These are phyloP conservation scores for Drosophila sordidapex DNA, from an alignment of 2,888 invertebrate species.

Conservation along the genomic window DNA sequence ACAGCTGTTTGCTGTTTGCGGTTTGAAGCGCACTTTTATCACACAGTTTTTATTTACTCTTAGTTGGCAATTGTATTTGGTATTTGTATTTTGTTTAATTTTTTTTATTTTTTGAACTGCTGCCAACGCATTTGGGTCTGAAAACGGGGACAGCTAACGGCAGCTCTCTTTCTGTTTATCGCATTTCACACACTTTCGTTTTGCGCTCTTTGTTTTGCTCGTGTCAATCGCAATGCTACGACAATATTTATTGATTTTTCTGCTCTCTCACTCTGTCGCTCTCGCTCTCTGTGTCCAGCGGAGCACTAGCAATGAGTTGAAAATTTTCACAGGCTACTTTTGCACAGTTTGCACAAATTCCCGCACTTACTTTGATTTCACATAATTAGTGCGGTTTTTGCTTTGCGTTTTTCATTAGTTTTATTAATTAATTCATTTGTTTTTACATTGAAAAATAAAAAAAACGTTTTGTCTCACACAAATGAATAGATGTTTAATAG, in stretches of 20 bases:
- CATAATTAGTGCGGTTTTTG: conserved; percentile 47
- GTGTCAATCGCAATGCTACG: conserved; percentile 73
- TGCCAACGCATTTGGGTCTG: conserved; percentile 69
- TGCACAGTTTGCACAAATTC: neutral
- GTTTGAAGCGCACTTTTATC: conserved; percentile 1
- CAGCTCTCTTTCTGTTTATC: conserved; percentile 31
- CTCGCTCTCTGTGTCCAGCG: conserved; percentile 41
- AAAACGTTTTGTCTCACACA: conserved; percentile 41
- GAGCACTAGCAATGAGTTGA: conserved; percentile 43
- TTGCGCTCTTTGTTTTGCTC: conserved; percentile 73
- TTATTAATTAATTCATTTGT: conserved; percentile 27
- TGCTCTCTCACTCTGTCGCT: conserved; percentile 53
- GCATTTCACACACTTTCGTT: conserved; percentile 50
- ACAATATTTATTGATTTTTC: conserved; percentile 73
- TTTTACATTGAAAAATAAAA: conserved; percentile 58
- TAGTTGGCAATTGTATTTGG: neutral
- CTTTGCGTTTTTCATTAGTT: conserved; percentile 36
- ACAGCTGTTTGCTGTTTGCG: conserved; percentile 63
- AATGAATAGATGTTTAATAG: conserved; percentile 35
- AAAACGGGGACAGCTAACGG: conserved; percentile 56
- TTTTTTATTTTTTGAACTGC: conserved; percentile 5
- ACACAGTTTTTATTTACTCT: conserved; percentile 10
- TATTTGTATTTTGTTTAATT: neutral
- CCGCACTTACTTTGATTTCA: conserved; percentile 60
- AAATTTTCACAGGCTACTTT: conserved; percentile 61